Evolutionary conservation across 64 coral and sea anemone genomes (phyloP).

Genomic region (Dendronephthya gigantea): DNA sequence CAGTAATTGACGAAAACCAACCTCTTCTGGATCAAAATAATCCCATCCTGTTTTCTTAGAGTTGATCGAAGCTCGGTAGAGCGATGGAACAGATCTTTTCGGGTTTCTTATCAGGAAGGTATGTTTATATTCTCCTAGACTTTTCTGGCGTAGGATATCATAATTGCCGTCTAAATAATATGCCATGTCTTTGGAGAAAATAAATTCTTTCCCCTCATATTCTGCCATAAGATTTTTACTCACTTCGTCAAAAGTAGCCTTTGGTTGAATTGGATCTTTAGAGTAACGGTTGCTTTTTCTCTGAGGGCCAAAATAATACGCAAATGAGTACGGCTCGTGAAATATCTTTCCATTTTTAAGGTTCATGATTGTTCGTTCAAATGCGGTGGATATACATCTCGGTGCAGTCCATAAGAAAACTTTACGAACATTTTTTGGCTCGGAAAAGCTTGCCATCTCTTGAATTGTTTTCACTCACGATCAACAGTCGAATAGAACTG

Average conservation of each 20-base stretch:
- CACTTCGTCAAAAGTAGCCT: conserved; percentile 36
- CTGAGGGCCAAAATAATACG: conserved; percentile 75
- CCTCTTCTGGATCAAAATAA: conserved; percentile 71
- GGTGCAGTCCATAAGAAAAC: conserved; percentile 84
- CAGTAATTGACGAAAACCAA: conserved; percentile 69
- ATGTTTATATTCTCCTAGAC: conserved; percentile 60
- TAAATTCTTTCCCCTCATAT: conserved; percentile 54
- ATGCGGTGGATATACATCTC: conserved; percentile 78
- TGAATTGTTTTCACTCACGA: neutral
- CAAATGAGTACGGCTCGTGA: conserved; percentile 68
- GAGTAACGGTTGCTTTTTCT: conserved; percentile 62
- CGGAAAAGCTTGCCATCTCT: neutral
- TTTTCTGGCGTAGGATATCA: conserved; percentile 58
- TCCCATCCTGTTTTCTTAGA: conserved; percentile 76
- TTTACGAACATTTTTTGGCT: conserved; percentile 3
- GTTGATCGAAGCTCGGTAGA: conserved; percentile 68
- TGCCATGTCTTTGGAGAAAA: conserved; percentile 93
- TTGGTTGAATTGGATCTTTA: conserved; percentile 23
- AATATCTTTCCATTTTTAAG: conserved; percentile 61
- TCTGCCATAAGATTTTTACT: conserved; percentile 50
- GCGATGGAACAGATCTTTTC: conserved; percentile 42
- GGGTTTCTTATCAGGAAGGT: conserved; percentile 74
- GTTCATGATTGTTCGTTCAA: conserved; percentile 90
- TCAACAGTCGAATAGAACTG: neutral
- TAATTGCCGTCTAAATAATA: conserved; percentile 71